A percentile compares a stretch with the other conserved stretches of the same genome.
Conservation (phyloP, 1,140 invertebrate species). For the Anastatus disparis region DNA sequence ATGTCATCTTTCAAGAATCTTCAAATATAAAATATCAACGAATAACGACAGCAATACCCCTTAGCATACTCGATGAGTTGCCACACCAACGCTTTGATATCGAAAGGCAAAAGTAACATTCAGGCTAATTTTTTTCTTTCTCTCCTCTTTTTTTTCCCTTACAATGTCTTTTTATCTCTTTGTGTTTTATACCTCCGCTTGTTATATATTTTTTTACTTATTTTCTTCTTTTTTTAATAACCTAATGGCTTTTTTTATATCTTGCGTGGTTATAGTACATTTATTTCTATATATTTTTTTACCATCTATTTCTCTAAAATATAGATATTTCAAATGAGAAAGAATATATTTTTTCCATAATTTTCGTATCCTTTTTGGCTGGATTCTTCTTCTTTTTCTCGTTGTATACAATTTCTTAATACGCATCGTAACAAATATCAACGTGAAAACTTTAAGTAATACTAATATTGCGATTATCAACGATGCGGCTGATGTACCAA, state of each 20-base stretch:
- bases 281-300: not conserved
- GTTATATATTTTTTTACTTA: not conserved
- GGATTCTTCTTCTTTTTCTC: no score
- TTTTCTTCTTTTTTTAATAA: constrained; percentile 36
- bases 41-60: not conserved
- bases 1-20: not conserved
- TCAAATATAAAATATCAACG: not conserved
- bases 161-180: constrained; percentile 8
- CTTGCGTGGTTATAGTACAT: constrained; percentile 15
- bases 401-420: no score
- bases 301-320: not conserved
- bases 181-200: not conserved
- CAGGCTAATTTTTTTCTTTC: constrained; percentile 19
- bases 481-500: no score
- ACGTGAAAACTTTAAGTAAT: no score
- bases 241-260: constrained; percentile 30
- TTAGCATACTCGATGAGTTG: not conserved
- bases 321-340: constrained; percentile 7
- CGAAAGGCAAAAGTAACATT: constrained; percentile 6
- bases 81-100: constrained; percentile 7
- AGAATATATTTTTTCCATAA: no score
- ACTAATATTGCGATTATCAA: no score
- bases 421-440: no score
- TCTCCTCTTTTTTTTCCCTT: not conserved
- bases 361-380: no score